phyloP scores from a whole-genome alignment of 2,888 invertebrate genomes.

The Epiblema foenella region DNA sequence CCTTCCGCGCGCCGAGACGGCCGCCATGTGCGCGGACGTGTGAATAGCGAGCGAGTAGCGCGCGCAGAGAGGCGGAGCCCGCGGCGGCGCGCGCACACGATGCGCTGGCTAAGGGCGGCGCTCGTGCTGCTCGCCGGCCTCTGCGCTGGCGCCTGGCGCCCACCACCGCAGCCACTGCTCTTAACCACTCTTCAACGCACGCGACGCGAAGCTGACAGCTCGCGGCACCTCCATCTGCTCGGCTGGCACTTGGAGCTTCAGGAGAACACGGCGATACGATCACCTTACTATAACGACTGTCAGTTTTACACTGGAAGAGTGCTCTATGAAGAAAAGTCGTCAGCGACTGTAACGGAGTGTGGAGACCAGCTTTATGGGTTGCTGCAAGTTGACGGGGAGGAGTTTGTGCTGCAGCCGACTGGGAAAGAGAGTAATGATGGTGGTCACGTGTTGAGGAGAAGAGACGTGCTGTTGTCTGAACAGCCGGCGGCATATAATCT shows the following conservation, averaged over 20 bases:
- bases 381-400: conserved; percentile 73
- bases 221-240: conserved; percentile 67
- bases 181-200: conserved; percentile 49
- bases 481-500: conserved; percentile 70
- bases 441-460: conserved; percentile 70
- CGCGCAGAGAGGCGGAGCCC: conserved; percentile 71
- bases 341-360: conserved; percentile 83
- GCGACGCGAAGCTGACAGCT: conserved; percentile 57
- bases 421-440: conserved; percentile 50
- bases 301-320: conserved; percentile 75
- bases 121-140: conserved; percentile 62
- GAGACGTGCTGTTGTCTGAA: conserved; percentile 72
- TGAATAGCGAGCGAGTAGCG: conserved; percentile 69
- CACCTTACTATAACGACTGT: conserved; percentile 76
- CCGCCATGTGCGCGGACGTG: conserved; percentile 81
- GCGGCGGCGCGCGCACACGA: conserved; percentile 79
- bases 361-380: conserved; percentile 81
- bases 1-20: conserved; percentile 81
- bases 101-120: conserved; percentile 75
- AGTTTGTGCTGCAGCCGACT: conserved; percentile 81
- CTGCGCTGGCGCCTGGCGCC: conserved; percentile 59
- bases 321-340: conserved; percentile 69
- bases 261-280: conserved; percentile 75
- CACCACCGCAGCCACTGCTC: conserved; percentile 56
- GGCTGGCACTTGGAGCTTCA: conserved; percentile 76